Percentiles rank a stretch among this genome's conserved stretches.
These are phyloP conservation scores for Agraylea sexmaculata DNA, from an alignment of 1,140 invertebrate genomes.

Conservation along the genomic window DNA sequence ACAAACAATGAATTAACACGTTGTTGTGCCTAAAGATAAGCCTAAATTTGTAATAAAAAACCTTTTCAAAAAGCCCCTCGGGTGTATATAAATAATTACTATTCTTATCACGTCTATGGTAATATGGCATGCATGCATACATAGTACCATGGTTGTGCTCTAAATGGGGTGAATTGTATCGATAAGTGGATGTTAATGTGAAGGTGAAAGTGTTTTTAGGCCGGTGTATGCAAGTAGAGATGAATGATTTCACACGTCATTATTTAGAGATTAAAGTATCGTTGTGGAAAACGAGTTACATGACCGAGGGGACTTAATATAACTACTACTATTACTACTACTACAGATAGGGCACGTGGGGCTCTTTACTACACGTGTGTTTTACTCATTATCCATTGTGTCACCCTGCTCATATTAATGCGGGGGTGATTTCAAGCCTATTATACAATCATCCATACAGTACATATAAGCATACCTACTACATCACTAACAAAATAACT, in stretches of 20 bases:
- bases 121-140: background rate
- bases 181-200: background rate
- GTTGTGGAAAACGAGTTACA: background rate
- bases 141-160: background rate
- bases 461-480: no score
- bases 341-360: background rate
- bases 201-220: background rate
- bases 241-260: slow-evolving; percentile 21
- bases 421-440: background rate
- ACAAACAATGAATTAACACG: no score
- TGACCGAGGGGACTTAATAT: slow-evolving; percentile 6
- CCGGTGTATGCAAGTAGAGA: slow-evolving; percentile 4
- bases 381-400: background rate
- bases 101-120: background rate
- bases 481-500: no score
- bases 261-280: slow-evolving; percentile 18
- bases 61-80: background rate
- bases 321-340: slow-evolving; percentile 4
- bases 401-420: background rate
- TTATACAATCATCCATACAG: background rate
- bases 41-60: no score
- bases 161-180: background rate
- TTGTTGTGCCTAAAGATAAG: no score
- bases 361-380: background rate
- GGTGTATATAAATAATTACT: slow-evolving; percentile 3